phyloP scores from a whole-genome alignment of 2,888 invertebrate species.

The Rhagophthalmus giganteus region DNA sequence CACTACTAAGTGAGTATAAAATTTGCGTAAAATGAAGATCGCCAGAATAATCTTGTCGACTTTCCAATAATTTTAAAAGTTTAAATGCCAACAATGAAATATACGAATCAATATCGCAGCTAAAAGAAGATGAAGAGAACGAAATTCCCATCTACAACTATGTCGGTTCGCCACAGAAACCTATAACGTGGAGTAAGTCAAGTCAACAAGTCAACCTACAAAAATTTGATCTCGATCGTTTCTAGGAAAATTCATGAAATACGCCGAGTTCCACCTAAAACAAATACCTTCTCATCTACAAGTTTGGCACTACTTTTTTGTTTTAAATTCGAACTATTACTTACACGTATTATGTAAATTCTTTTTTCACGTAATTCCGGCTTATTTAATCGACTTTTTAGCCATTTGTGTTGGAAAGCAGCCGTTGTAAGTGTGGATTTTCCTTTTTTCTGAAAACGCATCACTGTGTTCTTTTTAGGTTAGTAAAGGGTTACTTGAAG shows the following conservation, averaged over 20 bases:
- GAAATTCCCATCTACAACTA: conserved; percentile 21
- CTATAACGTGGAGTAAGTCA: conserved; percentile 36
- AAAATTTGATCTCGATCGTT: too few relatives aligned
- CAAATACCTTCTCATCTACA: conserved; percentile 59
- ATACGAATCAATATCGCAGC: not conserved
- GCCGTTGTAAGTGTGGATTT: conserved; percentile 55
- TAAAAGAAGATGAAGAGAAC: not conserved
- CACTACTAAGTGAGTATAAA: conserved; percentile 50
- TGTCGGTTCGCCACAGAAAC: conserved; percentile 28
- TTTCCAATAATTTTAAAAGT: too few relatives aligned
- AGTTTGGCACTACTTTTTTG: conserved; percentile 56
- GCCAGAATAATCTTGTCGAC: too few relatives aligned
- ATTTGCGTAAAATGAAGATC: too few relatives aligned
- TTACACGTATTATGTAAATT: conserved; percentile 55
- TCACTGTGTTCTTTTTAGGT: conserved; percentile 63
- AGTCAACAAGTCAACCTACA: too few relatives aligned
- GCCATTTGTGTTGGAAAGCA: conserved; percentile 54
- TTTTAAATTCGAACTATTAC: conserved; percentile 45
- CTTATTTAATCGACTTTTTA: conserved; percentile 61
- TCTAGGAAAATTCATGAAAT: conserved; percentile 70
- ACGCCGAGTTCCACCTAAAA: conserved; percentile 59
- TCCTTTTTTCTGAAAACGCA: not conserved
- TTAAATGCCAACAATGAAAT: conserved; percentile 3
- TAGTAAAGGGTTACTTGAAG: conserved; percentile 76
- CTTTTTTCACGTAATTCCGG: conserved; percentile 66